These are phyloP conservation scores for Alcedo quadribrachys DNA, from an alignment of 2,797 vertebrate genomes.

Conservation along the genomic window DNA sequence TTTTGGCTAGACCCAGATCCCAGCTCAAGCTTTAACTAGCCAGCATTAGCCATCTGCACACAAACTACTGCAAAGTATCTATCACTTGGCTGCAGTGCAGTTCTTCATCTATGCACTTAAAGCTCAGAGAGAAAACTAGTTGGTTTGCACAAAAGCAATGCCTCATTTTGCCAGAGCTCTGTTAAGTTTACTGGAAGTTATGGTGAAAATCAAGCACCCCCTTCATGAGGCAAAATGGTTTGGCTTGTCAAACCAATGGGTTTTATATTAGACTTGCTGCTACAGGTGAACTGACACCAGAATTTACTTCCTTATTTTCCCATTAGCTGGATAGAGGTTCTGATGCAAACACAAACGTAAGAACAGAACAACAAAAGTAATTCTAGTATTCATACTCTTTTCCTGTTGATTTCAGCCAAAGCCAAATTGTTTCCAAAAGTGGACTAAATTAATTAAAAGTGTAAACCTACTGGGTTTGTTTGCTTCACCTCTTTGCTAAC, in stretches of 20 bases:
- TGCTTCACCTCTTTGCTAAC: not conserved
- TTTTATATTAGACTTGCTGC: not conserved
- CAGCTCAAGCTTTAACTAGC: not conserved
- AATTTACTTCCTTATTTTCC: not conserved
- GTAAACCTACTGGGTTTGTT: not conserved
- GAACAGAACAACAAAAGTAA: not conserved
- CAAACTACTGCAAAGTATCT: not conserved
- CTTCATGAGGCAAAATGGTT: not conserved
- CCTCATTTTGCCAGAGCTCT: not conserved
- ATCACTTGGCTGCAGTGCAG: not conserved
- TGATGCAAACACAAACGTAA: not conserved
- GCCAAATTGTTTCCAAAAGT: not conserved
- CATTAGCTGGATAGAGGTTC: not conserved
- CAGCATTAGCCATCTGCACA: not conserved
- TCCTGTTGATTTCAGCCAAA: not conserved
- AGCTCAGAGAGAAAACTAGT: not conserved
- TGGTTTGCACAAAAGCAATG: not conserved
- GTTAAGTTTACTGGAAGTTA: not conserved
- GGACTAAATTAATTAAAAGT: not conserved
- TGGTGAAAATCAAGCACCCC: not conserved
- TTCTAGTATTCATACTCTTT: not conserved
- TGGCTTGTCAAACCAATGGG: not conserved
- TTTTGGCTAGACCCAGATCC: not conserved
- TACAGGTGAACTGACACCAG: not conserved
- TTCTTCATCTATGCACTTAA: not conserved